A percentile compares a stretch with the other conserved stretches of the same genome.
These are phyloP conservation scores for Platysternon megacephalum DNA, from an alignment of 2,113 vertebrate genomes.

Conservation along the genomic window DNA sequence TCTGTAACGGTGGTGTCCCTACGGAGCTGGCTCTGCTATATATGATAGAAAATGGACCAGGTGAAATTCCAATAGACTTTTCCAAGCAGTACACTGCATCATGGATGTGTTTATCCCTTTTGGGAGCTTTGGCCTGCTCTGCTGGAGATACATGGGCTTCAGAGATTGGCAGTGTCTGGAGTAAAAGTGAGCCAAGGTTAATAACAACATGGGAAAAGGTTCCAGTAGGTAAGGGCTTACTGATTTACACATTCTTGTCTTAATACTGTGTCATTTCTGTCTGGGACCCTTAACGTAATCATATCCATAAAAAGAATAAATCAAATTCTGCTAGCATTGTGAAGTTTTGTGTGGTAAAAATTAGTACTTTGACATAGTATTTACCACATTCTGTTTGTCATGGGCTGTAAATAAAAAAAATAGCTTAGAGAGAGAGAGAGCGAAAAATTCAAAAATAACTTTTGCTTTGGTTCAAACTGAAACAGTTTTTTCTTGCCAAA, in stretches of 20 bases:
- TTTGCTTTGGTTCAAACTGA: neutral
- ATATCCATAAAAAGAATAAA: neutral
- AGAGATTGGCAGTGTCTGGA: slow-evolving; percentile 90
- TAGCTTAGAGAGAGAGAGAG: neutral
- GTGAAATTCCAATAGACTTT: slow-evolving; percentile 95
- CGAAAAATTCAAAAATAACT: neutral
- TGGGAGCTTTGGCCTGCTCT: slow-evolving; percentile 91
- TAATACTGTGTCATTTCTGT: slow-evolving; percentile 22
- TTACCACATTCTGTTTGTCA: neutral
- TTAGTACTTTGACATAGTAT: neutral
- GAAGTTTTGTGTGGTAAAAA: neutral
- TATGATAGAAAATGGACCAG: slow-evolving; percentile 96
- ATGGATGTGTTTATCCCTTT: slow-evolving; percentile 96
- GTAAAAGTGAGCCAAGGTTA: slow-evolving; percentile 86
- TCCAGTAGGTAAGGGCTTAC: slow-evolving; percentile 86
- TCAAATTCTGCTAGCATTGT: neutral
- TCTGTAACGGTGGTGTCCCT: slow-evolving; percentile 94
- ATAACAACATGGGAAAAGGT: slow-evolving; percentile 96
- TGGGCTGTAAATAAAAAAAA: neutral
- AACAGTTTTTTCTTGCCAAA: neutral
- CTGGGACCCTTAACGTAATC: neutral
- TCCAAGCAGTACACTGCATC: slow-evolving; percentile 91
- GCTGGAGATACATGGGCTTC: slow-evolving; percentile 97
- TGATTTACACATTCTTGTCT: neutral
- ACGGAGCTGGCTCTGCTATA: slow-evolving; percentile 94